Evolutionary conservation across 2,797 vertebrate species (phyloP).

Genomic region (Microctenopoma steveboyesi): DNA sequence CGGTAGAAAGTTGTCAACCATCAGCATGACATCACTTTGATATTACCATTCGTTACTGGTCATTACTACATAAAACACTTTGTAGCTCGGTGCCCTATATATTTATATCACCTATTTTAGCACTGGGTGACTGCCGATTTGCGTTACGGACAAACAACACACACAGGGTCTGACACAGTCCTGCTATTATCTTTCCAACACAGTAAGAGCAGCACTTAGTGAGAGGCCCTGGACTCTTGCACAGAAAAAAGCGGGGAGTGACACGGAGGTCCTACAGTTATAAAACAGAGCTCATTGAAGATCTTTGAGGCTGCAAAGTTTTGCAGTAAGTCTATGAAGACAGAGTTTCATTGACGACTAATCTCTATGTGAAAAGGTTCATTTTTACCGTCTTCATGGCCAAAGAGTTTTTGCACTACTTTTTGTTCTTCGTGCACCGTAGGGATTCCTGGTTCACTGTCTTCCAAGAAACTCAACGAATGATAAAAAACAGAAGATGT

Average conservation of each 20-base stretch:
- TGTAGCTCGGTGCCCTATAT: neutral
- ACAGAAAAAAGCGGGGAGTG: constrained; percentile 11
- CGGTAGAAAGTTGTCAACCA: too few relatives aligned
- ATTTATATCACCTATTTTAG: constrained; percentile 22
- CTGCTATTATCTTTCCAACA: constrained; percentile 12
- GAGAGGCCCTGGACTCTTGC: constrained; percentile 9
- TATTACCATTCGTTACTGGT: too few relatives aligned
- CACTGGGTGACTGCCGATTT: neutral
- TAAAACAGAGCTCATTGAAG: neutral
- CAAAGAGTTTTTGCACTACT: too few relatives aligned
- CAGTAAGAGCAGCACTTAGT: constrained; percentile 34
- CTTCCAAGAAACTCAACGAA: neutral
- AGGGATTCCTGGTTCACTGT: neutral
- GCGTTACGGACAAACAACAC: constrained; percentile 17
- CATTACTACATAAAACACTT: too few relatives aligned
- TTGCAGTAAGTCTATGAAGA: neutral
- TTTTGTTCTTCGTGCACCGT: too few relatives aligned
- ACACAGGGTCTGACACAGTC: constrained; percentile 8
- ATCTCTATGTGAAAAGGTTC: neutral
- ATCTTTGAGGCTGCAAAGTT: constrained; percentile 1
- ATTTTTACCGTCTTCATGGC: too few relatives aligned
- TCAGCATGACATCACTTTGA: too few relatives aligned
- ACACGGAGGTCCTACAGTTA: neutral
- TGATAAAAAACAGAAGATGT: neutral
- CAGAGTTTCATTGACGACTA: neutral